Base-by-base conservation (phyloP, 2,797 vertebrate genomes). In the Gobio occitaniae region DNA sequence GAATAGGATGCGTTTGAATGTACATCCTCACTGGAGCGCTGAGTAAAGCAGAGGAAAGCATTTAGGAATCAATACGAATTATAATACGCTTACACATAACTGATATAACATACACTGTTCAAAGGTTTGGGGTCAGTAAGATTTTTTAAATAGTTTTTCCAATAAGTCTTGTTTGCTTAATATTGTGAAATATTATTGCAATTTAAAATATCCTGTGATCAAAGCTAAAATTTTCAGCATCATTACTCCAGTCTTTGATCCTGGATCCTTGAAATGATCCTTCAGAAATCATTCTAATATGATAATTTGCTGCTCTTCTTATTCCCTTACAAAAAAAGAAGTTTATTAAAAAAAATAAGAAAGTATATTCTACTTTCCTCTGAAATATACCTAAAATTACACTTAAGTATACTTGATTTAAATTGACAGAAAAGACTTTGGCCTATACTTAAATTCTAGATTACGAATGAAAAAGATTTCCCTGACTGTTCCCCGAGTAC, bases 21-120 rank as follows among this genome's bases (percentile, higher is more conserved):
- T 93, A 99, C 82, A 92, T 95, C 93, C 96, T 97, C 87, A 98
- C 95, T 0, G 97, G 96, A 17, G 95, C 94, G 7, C 98, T 99
- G 93, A 52, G 52, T 87, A 91, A 81, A 85, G 82, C 92, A 74
- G 25, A 36, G 2, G 6, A 6, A 47, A 25, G 0, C 1, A 0
- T 0, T 54, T 17, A 74, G 9, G 25, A 52, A 9, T 19, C 29
- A 5, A 48, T 17, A 50, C 17, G 6, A 17, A 21, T 21, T 21
- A 19, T 7, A 21, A 12, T 75, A 54, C 11, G 9, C 48, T 32
- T 10, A 13, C 29, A 21, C 16, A 11, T 25, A 44, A 17, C 9
- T 44, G 9, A 65, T 29, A 16, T 19, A 21, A 54, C 29, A 52
- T 70, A 1, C 32, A 52, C 13, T 16, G 4, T 29, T 75, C 29